phyloP scores from a whole-genome alignment of 1,140 invertebrate species.

The Antheraea pernyi region DNA sequence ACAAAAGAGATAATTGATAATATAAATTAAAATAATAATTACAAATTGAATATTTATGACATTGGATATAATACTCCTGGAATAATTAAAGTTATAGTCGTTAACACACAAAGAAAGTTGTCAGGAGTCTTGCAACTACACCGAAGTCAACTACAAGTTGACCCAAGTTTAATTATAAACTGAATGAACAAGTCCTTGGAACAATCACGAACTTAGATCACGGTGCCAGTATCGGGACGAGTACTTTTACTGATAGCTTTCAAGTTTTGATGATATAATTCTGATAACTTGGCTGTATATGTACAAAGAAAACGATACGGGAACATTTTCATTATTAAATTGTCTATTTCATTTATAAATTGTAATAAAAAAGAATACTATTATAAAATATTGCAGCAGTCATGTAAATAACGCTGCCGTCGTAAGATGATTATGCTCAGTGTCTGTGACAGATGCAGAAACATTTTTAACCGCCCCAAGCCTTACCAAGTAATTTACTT shows the following conservation, averaged over 20 bases:
- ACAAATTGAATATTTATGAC: slow-evolving; percentile 38
- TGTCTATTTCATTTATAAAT: not conserved
- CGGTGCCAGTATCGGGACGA: slow-evolving; percentile 28
- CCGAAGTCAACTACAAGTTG: slow-evolving; percentile 42
- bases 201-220: slow-evolving; percentile 47
- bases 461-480: slow-evolving; percentile 64
- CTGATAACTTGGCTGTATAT: not conserved
- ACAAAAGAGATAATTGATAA: too few relatives aligned
- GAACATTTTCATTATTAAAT: too few relatives aligned
- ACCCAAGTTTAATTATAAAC: slow-evolving; percentile 55
- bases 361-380: slow-evolving; percentile 1
- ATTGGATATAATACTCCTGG: slow-evolving; percentile 32
- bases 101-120: slow-evolving; percentile 45
- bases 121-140: slow-evolving; percentile 27
- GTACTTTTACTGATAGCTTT: slow-evolving; percentile 12
- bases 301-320: not conserved
- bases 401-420: slow-evolving; percentile 28
- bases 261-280: slow-evolving; percentile 4
- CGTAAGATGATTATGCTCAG: slow-evolving; percentile 44
- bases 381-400: slow-evolving; percentile 8
- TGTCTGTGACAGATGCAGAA: slow-evolving; percentile 42
- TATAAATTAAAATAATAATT: slow-evolving; percentile 13
- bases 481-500: slow-evolving; percentile 69
- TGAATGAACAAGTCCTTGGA: slow-evolving; percentile 37
- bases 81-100: slow-evolving; percentile 40